These are phyloP conservation scores for Gephyroberyx darwinii DNA, from an alignment of 2,797 vertebrate genomes.

Conservation along the genomic window DNA sequence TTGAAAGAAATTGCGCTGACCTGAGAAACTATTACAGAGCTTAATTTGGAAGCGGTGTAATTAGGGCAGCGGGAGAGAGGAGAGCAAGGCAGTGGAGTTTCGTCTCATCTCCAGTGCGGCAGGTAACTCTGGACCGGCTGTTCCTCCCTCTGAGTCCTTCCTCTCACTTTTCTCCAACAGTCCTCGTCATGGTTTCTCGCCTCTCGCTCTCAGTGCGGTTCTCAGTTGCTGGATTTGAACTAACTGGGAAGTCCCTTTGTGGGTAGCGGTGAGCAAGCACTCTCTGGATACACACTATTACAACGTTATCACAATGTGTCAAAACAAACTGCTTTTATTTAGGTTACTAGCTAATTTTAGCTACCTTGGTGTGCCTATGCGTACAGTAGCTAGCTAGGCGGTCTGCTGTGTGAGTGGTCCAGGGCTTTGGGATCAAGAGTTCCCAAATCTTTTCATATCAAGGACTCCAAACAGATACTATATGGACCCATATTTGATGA, in stretches of 20 bases:
- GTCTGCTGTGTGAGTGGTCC: not conserved
- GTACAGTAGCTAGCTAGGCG: not conserved
- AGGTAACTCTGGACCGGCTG: slow-evolving; percentile 5
- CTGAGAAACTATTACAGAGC: slow-evolving; percentile 9
- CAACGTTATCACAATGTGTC: not conserved
- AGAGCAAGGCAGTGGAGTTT: not conserved
- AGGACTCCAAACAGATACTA: no score
- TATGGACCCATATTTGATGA: no score
- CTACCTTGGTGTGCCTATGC: not conserved
- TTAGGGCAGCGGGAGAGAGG: no score
- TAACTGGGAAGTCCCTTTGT: not conserved
- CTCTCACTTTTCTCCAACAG: slow-evolving; percentile 12
- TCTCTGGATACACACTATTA: not conserved
- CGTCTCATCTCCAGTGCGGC: not conserved
- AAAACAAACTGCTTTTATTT: not conserved
- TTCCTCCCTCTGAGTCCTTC: not conserved
- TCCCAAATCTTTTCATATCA: not conserved
- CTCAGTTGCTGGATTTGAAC: not conserved
- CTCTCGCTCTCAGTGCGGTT: not conserved
- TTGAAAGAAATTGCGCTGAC: not conserved
- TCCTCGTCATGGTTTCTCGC: not conserved
- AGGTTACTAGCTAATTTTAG: not conserved
- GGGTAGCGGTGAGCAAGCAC: not conserved
- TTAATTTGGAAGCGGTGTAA: slow-evolving; percentile 1
- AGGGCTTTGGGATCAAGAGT: not conserved